phyloP scores from a whole-genome alignment of 2,113 vertebrate genomes.

The Daphoenositta chrysoptera region DNA sequence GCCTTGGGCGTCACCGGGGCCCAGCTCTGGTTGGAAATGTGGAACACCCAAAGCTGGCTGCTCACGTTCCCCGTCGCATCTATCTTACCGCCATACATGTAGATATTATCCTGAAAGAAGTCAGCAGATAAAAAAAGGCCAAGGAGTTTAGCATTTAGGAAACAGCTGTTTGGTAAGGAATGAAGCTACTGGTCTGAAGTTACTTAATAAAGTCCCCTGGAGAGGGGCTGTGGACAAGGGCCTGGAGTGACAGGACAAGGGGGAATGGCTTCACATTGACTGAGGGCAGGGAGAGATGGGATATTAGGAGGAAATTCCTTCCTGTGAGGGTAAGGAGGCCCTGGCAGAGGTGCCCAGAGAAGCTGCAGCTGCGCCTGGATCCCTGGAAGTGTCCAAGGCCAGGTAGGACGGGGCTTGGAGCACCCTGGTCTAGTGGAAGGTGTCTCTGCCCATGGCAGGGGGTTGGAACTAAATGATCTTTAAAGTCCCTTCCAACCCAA shows the following conservation, averaged over 20 bases:
- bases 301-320: accelerated
- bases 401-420: neutral
- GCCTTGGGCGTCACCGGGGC: constrained; percentile 62
- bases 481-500: neutral
- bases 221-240: neutral
- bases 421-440: accelerated
- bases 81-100: constrained; percentile 97
- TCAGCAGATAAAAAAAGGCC: neutral
- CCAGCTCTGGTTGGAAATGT: constrained; percentile 88
- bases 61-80: constrained; percentile 92
- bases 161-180: neutral
- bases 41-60: constrained; percentile 91
- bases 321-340: accelerated
- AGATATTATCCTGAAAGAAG: constrained; percentile 84
- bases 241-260: neutral
- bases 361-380: neutral
- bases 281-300: neutral
- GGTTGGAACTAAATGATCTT: neutral
- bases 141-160: neutral
- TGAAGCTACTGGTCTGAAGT: neutral
- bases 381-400: neutral
- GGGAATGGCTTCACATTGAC: neutral
- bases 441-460: neutral
- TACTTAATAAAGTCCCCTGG: neutral
- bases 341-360: neutral